These are phyloP conservation scores for Sycophaga agraensis DNA, from an alignment of 1,140 invertebrate genomes.

Conservation along the genomic window DNA sequence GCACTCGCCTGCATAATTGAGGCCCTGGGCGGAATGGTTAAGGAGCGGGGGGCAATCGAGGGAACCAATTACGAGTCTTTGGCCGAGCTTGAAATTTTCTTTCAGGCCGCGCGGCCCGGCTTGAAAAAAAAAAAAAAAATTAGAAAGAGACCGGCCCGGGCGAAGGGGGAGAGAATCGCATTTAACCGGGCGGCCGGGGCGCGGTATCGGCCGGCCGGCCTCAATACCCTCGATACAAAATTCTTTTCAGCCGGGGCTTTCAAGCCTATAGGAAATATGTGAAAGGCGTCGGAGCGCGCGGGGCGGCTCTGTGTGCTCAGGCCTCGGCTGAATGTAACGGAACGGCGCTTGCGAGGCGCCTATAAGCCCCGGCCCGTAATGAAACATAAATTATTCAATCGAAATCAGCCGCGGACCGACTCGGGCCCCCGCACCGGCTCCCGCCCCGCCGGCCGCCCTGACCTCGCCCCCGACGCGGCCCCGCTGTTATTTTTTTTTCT, in stretches of 20 bases:
- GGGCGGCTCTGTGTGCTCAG: constrained; percentile 47
- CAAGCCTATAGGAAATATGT: constrained; percentile 58
- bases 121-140: background rate
- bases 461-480: background rate
- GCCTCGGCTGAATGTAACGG: constrained; percentile 50
- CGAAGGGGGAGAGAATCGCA: constrained; percentile 29
- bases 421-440: background rate
- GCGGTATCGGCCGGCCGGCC: constrained; percentile 32
- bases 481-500: too few species aligned
- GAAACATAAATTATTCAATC: constrained; percentile 60
- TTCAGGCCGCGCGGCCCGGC: background rate
- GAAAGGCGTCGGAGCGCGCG: constrained; percentile 44
- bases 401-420: constrained; percentile 49
- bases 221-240: constrained; percentile 60
- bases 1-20: constrained; percentile 3
- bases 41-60: constrained; percentile 12
- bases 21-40: constrained; percentile 31
- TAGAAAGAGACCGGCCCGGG: background rate
- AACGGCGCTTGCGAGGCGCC: constrained; percentile 54
- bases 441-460: background rate
- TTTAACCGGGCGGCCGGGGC: constrained; percentile 26
- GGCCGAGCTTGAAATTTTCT: constrained; percentile 17
- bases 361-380: constrained; percentile 54
- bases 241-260: constrained; percentile 54
- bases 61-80: constrained; percentile 7